These are phyloP conservation scores for Crotalus tigris DNA, from an alignment of 2,113 vertebrate species.

Conservation along the genomic window DNA sequence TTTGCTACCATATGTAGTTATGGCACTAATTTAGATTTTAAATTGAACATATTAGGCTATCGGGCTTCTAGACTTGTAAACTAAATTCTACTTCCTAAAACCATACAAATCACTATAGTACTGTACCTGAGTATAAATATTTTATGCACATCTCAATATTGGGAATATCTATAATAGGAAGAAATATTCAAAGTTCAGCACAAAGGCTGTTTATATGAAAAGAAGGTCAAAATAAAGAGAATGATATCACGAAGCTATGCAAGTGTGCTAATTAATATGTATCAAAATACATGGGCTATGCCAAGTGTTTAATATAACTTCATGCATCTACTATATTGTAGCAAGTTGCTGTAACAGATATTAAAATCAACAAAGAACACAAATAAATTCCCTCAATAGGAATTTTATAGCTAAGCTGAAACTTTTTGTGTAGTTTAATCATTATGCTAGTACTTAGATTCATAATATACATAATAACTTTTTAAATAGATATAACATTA, in stretches of 20 bases:
- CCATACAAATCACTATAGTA: neutral
- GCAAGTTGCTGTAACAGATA: neutral
- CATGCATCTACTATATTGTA: neutral
- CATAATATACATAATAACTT: neutral
- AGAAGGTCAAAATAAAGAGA: neutral
- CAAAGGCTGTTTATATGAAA: neutral
- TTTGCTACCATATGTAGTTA: neutral
- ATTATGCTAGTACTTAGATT: neutral
- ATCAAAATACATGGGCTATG: neutral
- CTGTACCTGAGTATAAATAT: neutral
- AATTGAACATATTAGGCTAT: neutral
- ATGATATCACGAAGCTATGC: neutral
- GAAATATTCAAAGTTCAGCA: neutral
- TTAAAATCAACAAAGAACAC: slow-evolving; percentile 2
- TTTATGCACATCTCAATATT: neutral
- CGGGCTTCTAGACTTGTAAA: neutral
- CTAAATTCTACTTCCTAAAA: neutral
- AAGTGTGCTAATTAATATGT: neutral
- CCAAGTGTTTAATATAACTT: neutral
- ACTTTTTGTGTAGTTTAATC: neutral
- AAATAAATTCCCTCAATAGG: neutral
- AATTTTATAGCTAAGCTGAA: neutral
- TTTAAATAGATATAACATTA: neutral
- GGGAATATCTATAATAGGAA: neutral
- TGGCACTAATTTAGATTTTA: neutral